Conservation (phyloP, 2,113 vertebrate species). For the Charina bottae region DNA sequence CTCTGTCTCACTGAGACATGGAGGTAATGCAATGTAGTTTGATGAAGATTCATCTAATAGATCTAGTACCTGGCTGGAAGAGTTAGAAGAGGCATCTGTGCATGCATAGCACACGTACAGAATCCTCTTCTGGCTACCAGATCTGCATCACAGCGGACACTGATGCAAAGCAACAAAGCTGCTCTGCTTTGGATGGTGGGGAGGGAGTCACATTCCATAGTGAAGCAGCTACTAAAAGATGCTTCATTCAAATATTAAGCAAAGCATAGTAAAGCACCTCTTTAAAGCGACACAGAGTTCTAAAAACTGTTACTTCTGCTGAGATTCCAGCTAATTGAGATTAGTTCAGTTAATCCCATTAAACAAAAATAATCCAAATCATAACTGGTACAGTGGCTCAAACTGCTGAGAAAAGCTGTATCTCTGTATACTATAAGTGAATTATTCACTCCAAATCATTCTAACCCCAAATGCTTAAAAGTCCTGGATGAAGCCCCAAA, state of each 20-base stretch:
- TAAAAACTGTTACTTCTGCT: background rate
- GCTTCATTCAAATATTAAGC: background rate
- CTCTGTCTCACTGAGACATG: background rate
- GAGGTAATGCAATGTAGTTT: background rate
- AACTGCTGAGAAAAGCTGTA: conserved; percentile 20
- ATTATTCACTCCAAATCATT: conserved; percentile 38
- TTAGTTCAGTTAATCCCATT: background rate
- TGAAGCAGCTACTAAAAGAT: background rate
- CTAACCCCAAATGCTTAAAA: conserved; percentile 22
- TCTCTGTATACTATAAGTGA: conserved; percentile 13
- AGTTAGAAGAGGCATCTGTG: background rate
- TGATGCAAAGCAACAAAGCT: background rate
- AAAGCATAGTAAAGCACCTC: background rate
- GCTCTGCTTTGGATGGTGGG: background rate
- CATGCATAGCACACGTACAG: background rate
- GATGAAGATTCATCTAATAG: background rate
- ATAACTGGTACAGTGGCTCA: background rate
- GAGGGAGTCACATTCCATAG: background rate
- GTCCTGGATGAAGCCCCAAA: conserved; percentile 14
- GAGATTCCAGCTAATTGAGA: conserved; percentile 8
- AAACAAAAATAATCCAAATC: conserved; percentile 1
- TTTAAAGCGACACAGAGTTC: background rate
- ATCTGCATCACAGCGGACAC: background rate
- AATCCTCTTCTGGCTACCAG: background rate
- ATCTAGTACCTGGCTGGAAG: background rate